Evolutionary conservation across 2,888 invertebrate genomes (phyloP), one percentile per base, ranked within the genome.

Genomic region (Drosophila nr. medialis): DNA sequence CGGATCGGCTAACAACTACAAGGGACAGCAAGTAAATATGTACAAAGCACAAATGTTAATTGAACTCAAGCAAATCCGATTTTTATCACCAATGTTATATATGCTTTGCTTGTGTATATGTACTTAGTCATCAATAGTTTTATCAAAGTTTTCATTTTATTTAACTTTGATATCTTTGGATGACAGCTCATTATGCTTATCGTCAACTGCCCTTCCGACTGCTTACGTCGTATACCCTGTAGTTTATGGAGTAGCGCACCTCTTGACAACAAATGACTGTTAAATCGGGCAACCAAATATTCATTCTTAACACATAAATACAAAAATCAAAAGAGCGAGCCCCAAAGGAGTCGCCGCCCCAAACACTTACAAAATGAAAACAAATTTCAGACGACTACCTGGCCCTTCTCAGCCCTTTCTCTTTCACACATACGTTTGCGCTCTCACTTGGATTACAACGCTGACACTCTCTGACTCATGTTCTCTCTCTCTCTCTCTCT

Each of bases 291-390:
- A 70, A 65, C 49, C 59, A 54, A 70, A 58, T 76, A 63, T 66
- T 56, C 63, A 64, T 50, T 11, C 38, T 40, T 40, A 48, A 45
- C 64, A 58, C 68, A 72, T 42, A 76, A 74, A 49, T 64, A 64
- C 60, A 63, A 71, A 72, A 81, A 79, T 81, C 70, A 80, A 77
- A 83, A 82, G 60, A 66, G 83, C 51, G 72, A 30, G 50, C 65
- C 80, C 73, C 78, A 61, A 76, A 87, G 85, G 85, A 82, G 83
- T 73, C 55, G 27, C 45, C 29, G 29, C 49, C 29, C 29, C 55
- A 53, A 40, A 58, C 15, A 29, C 51, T 69, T 61, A 68, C 73
- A 76, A 69, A 79, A 75, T 67, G 73, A 89, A 81, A 89, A 89
- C 83, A 84, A 81, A 81, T 89, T 81, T 63, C 51, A 49, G 13